Evolutionary conservation across 64 coral and sea anemone species (phyloP), one percentile per base, ranked within the genome.

Genomic region (Montipora foliosa): DNA sequence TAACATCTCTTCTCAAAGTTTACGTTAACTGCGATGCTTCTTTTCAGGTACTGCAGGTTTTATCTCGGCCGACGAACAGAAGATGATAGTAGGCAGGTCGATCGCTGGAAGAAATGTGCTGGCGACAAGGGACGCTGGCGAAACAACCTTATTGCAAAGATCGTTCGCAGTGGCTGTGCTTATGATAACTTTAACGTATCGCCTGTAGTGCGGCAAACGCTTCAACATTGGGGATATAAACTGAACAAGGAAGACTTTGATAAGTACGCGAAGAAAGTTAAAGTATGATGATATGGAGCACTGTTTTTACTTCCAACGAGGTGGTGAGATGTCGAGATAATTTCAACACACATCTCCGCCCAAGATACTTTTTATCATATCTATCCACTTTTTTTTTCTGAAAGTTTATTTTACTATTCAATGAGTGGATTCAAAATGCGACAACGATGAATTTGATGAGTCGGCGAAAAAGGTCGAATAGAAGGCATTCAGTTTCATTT

Each of bases 141-240:
- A 74, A 97, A 97, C 68, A 97, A 97, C 73, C 96, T 97, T 17
- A 88, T 97, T 11, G 78, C 96, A 37, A 97, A 97, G 37, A 79
- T 94, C 77, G 95, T 97, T 7, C 76, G 79, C 8, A 97, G 89
- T 57, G 95, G 95, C 8, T 83, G 95, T 94, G 89, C 75, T 62
- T 94, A 92, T 89, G 89, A 97, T 44, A 97, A 97, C 64, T 44
- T 4, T 74, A 83, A 25, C 13, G 75, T 95, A 47, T 97, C 96
- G 4, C 96, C 96, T 37, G 96, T 97, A 17, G 96, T 97, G 5
- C 90, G 96, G 45, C 96, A 97, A 67, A 93, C 92, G 25, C 61
- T 97, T 16, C 96, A 97, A 47, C 96, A 97, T 44, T 97, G 96
- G 96, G 96, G 61, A 3, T 97, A 97, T 73, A 94, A 46, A 72